Conservation (phyloP, 2,113 vertebrate genomes). For the Bufo bufo region DNA sequence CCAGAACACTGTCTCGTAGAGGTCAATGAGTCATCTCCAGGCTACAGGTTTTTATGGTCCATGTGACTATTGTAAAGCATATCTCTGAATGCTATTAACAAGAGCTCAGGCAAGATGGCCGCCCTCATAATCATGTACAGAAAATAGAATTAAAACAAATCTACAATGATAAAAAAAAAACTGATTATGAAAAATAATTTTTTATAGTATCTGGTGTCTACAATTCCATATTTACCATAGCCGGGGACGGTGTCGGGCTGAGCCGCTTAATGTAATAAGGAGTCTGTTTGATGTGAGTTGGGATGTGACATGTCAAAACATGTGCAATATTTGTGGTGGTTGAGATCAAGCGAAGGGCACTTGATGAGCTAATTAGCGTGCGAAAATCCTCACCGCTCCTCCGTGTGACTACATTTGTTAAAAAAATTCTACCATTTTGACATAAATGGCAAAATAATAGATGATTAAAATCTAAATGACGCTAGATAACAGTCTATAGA, state of each 20-base stretch:
- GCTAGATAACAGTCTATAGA: neutral
- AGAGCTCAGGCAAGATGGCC: too few relatives aligned
- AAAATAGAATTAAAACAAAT: too few relatives aligned
- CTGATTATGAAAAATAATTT: too few relatives aligned
- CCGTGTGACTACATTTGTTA: neutral
- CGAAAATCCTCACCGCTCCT: neutral
- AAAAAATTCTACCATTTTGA: neutral
- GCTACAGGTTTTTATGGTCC: too few relatives aligned
- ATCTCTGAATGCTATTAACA: too few relatives aligned
- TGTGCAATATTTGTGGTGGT: neutral
- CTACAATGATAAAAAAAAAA: too few relatives aligned
- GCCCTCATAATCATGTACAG: too few relatives aligned
- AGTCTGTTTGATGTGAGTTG: neutral
- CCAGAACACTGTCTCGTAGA: too few relatives aligned
- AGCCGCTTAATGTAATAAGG: neutral
- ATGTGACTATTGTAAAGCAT: too few relatives aligned
- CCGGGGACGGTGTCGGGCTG: slow-evolving; percentile 3
- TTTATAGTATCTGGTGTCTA: too few relatives aligned
- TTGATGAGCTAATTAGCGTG: slow-evolving; percentile 31
- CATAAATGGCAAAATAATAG: slow-evolving; percentile 14
- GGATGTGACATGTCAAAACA: slow-evolving; percentile 9
- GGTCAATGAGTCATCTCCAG: too few relatives aligned
- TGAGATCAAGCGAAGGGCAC: slow-evolving; percentile 7
- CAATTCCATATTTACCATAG: neutral
- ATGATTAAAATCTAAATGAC: neutral